Evolutionary conservation across 2,888 invertebrate genomes (phyloP), one percentile per base, ranked within the genome.

Genomic region (Drosophila melanosoma): DNA sequence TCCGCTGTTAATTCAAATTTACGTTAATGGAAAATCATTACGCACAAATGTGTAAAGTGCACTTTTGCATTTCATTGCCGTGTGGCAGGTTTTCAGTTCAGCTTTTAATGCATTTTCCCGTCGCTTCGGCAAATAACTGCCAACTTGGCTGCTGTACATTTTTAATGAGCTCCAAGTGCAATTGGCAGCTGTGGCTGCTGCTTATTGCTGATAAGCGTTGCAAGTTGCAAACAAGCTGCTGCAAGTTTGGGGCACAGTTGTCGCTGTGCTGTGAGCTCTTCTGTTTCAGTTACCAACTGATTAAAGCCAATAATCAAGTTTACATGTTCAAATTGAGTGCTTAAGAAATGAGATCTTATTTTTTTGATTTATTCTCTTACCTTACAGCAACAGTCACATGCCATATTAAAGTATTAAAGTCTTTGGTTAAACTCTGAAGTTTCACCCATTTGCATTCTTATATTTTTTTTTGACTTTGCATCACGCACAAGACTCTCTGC

Each of bases 1-100:
- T 65, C 72, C 70, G 49, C 64, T 74, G 88, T 89, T 90, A 87
- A 90, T 90, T 90, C 87, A 87, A 87, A 87, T 87, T 87, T 90
- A 87, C 87, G 90, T 90, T 87, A 87, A 87, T 87, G 87, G 90
- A 90, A 90, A 87, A 90, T 87, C 90, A 87, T 87, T 90, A 82
- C 81, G 87, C 90, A 84, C 82, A 87, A 90, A 90, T 89, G 84
- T 90, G 89, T 73, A 87, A 86, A 87, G 88, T 86, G 87, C 87
- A 88, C 88, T 87, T 87, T 82, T 71, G 76, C 66, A 70, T 73
- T 71, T 63, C 74, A 74, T 64, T 71, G 69, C 66, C 65, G 67
- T 72, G 72, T 48, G 61, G 36, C 58, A 75, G 64, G 70, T 61
- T 64, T 68, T 66, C 63, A 51, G 52, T 33, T 42, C 42, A 32